Conservation (phyloP, 92 coral and sea anemone species). For the Siderastrea siderea region DNA sequence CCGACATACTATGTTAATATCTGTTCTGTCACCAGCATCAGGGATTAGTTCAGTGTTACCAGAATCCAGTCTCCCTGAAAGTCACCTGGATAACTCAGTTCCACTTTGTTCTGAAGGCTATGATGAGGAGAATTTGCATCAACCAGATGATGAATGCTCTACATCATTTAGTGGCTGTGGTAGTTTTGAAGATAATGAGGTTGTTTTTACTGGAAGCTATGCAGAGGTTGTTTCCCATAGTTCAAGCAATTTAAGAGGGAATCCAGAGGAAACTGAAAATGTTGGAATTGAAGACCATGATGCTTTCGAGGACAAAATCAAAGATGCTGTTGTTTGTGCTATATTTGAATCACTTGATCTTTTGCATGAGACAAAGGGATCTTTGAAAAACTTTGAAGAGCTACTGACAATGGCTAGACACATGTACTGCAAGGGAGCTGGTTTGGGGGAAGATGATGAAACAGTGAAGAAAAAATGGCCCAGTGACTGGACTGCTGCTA, state of each 20-base stretch:
- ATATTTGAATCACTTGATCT: constrained; percentile 40
- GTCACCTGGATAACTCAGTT: neutral
- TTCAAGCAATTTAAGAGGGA: constrained; percentile 48
- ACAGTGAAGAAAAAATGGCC: constrained; percentile 67
- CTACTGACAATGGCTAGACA: constrained; percentile 46
- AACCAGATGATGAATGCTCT: constrained; percentile 33
- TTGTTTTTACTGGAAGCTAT: constrained; percentile 28
- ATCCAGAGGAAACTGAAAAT: constrained; percentile 1
- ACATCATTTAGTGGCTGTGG: constrained; percentile 1
- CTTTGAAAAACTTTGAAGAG: constrained; percentile 31
- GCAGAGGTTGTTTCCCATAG: constrained; percentile 14
- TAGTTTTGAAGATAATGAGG: constrained; percentile 24
- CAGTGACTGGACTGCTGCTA: constrained; percentile 58
- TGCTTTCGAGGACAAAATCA: neutral
- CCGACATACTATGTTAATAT: neutral
- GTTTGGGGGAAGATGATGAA: constrained; percentile 59
- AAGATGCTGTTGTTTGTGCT: neutral
- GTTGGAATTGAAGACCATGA: neutral
- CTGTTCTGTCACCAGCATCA: neutral
- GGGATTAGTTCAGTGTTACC: constrained; percentile 5
- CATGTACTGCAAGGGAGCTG: constrained; percentile 70
- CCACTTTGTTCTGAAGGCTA: constrained; percentile 12
- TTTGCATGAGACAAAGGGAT: constrained; percentile 33
- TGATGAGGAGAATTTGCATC: constrained; percentile 5
- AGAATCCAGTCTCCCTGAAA: constrained; percentile 17